phyloP scores from a whole-genome alignment of 2,797 vertebrate genomes.

The Phoebastria nigripes region DNA sequence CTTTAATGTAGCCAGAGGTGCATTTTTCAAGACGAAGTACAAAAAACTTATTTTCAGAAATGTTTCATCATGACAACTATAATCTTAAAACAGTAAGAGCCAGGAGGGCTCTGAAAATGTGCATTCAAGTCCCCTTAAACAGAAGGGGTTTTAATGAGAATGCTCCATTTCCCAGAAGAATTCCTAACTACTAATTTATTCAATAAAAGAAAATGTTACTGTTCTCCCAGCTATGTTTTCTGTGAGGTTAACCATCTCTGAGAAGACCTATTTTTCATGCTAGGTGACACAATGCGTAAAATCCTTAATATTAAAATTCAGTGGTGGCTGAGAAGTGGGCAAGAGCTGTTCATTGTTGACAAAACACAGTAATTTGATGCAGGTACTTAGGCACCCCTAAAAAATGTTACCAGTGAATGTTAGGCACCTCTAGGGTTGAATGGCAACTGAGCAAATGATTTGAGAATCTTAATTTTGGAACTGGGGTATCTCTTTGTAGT shows the following conservation, averaged over 20 bases:
- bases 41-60: neutral
- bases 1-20: neutral
- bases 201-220: neutral
- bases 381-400: neutral
- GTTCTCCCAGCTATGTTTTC: neutral
- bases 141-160: neutral
- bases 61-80: neutral
- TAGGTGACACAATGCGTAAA: neutral
- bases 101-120: neutral
- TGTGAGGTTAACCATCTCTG: neutral
- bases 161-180: neutral
- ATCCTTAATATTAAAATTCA: neutral
- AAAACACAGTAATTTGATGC: neutral
- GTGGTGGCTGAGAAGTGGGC: fast-evolving
- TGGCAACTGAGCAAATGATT: neutral
- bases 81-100: neutral
- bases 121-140: neutral
- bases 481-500: neutral
- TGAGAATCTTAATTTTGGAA: neutral
- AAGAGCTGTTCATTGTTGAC: neutral
- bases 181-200: neutral
- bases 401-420: neutral
- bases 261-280: neutral
- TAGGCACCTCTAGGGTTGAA: neutral
- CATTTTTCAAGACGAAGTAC: neutral